A percentile compares a stretch with the other conserved stretches of the same genome.
phyloP scores from a whole-genome alignment of 2,888 invertebrate species.

The Cheilosia vernalis region DNA sequence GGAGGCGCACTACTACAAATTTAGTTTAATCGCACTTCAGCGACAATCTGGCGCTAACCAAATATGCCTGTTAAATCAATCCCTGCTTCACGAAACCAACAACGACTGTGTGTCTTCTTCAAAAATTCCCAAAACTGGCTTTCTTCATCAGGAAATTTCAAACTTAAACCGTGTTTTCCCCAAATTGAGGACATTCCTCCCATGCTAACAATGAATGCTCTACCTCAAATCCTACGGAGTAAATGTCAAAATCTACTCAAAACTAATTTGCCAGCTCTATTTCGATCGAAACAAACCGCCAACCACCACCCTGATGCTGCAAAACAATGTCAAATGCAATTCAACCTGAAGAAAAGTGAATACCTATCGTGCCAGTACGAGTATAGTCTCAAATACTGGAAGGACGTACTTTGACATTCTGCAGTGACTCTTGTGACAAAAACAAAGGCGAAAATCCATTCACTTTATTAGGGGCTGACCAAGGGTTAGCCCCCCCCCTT shows the following conservation, averaged over 20 bases:
- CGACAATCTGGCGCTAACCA: too few relatives aligned
- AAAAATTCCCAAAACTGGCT: too few relatives aligned
- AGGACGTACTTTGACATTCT: conserved; percentile 29
- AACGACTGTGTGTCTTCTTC: too few relatives aligned
- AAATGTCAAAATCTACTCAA: conserved; percentile 11
- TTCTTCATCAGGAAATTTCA: too few relatives aligned
- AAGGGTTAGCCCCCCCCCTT: conserved; percentile 36
- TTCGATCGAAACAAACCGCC: neutral
- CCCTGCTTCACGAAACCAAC: too few relatives aligned
- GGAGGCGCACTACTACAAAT: too few relatives aligned
- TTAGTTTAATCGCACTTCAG: too few relatives aligned
- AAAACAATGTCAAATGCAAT: conserved; percentile 24
- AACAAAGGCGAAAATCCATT: conserved; percentile 62
- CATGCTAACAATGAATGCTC: neutral
- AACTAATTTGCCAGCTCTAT: neutral
- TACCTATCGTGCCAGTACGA: too few relatives aligned
- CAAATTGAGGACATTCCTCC: neutral
- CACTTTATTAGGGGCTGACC: conserved; percentile 49
- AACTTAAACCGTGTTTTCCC: neutral
- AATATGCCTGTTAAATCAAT: too few relatives aligned
- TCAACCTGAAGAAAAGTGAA: neutral
- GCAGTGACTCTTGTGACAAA: conserved; percentile 47
- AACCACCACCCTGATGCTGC: neutral
- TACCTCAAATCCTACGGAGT: neutral
- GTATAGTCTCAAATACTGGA: neutral